A percentile compares a stretch with the other conserved stretches of the same genome.
These are phyloP conservation scores for Eulemur mongoz DNA, from an alignment of 2,797 vertebrate genomes.

Conservation along the genomic window DNA sequence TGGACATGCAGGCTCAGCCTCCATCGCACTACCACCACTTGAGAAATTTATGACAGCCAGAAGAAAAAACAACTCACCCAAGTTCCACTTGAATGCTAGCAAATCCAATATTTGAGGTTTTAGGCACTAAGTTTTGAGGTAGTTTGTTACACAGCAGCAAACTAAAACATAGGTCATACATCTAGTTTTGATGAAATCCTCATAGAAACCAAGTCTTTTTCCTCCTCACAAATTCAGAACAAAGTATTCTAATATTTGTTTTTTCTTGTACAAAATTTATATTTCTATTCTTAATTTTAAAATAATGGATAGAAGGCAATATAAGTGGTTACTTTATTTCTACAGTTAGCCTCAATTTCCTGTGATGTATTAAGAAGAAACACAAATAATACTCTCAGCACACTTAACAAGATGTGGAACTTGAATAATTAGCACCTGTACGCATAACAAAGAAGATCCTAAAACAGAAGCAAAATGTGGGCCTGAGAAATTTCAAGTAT, in stretches of 20 bases:
- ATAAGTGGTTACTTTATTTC: neutral
- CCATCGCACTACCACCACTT: no score
- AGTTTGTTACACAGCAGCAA: neutral
- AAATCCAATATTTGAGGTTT: neutral
- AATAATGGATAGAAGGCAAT: neutral
- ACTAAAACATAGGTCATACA: neutral
- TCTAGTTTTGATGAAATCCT: neutral
- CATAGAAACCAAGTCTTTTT: neutral
- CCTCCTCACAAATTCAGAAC: neutral
- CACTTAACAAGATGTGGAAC: neutral
- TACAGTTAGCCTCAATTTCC: neutral
- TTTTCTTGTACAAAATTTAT: neutral
- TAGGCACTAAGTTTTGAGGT: neutral
- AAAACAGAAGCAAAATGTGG: slow-evolving; percentile 48
- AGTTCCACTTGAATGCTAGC: neutral
- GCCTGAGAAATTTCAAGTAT: slow-evolving; percentile 8
- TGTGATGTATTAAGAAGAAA: slow-evolving; percentile 10
- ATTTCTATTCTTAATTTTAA: neutral
- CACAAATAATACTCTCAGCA: neutral
- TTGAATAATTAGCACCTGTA: slow-evolving; percentile 9
- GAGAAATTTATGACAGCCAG: neutral
- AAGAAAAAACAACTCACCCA: neutral
- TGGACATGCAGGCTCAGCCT: neutral
- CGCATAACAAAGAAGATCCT: neutral
- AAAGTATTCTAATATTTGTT: neutral